phyloP scores from a whole-genome alignment of 53 echinoderm and acorn worm species.

The Paracentrotus lividus region DNA sequence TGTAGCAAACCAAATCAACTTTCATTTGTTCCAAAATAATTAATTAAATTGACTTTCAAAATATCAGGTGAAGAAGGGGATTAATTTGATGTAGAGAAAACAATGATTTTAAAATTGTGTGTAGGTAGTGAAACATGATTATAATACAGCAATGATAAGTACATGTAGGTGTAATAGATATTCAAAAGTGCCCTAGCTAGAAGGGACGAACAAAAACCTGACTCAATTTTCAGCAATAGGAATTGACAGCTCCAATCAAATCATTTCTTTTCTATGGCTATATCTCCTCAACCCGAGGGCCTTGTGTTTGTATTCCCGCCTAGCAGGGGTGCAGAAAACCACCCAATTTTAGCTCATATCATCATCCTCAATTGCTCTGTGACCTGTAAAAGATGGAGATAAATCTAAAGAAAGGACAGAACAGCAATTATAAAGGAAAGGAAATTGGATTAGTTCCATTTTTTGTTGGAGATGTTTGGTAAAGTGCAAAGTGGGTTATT shows the following conservation, averaged over 20 bases:
- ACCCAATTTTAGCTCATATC: conserved; percentile 32
- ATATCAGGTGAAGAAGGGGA: too few species aligned
- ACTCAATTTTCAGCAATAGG: conserved; percentile 13
- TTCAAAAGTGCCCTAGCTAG: neutral
- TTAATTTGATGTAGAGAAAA: too few species aligned
- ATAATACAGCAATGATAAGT: too few species aligned
- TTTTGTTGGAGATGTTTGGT: neutral
- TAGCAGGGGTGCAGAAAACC: neutral
- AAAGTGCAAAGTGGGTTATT: conserved; percentile 45
- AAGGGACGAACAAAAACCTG: conserved; percentile 17
- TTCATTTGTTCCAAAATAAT: too few species aligned
- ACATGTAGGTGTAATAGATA: neutral
- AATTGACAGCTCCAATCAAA: conserved; percentile 56
- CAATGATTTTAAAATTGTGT: too few species aligned
- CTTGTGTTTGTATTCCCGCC: neutral
- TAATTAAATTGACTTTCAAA: too few species aligned
- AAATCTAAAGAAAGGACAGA: neutral
- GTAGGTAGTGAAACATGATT: too few species aligned
- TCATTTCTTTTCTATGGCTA: neutral
- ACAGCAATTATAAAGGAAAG: conserved; percentile 3
- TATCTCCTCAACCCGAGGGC: conserved; percentile 11
- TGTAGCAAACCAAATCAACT: too few species aligned
- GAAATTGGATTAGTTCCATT: conserved; percentile 37
- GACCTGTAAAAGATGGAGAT: conserved; percentile 35
- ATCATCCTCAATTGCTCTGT: conserved; percentile 28